Evolutionary conservation across 1,140 invertebrate genomes (phyloP), one percentile per base, ranked within the genome.

Genomic region (Drosophila mojavensis): DNA sequence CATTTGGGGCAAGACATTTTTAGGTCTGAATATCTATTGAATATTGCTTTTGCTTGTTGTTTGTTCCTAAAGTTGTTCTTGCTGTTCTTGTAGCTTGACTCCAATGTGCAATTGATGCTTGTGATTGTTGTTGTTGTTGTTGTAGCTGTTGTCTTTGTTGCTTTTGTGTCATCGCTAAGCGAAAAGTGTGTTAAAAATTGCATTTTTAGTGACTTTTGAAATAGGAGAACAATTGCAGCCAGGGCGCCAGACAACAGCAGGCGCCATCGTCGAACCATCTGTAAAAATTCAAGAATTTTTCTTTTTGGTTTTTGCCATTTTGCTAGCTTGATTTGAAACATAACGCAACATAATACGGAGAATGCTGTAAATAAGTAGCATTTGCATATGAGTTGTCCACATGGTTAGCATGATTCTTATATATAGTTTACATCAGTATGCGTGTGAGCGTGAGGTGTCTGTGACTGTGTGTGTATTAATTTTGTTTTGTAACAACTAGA

Each of bases 211-310:
- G 61, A 68, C 75, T 78, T 81, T 89, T 81, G 50, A 78, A 78
- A 73, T 63, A 67, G 70, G 64, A 67, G 73, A 78, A 53, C 47
- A 88, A 78, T 43, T 80, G 85, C 62, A 61, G 81, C 84, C 84
- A 89, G 51, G 88, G 75, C 50, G 75, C 73, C 45, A 76, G 66
- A 72, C 84, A 89, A 75, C 84, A 89, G 81, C 84, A 89, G 75
- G 69, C 69, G 81, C 82, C 84, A 65, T 80, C 84, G 62, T 83
- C 85, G 71, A 78, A 72, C 84, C 84, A 89, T 84, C 84, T 89
- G 84, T 78, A 89, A 89, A 56, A 79, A 85, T 84, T 81, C 39
- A 90, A 89, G 78, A 90, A 89, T 84, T 89, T 65, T 80, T 78
- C 69, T 79, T 70, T 79, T 88, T 79, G 79, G 79, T 68, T 77